These are phyloP conservation scores for Sebastes trivittatus DNA, from an alignment of 2,797 vertebrate species.

Conservation along the genomic window DNA sequence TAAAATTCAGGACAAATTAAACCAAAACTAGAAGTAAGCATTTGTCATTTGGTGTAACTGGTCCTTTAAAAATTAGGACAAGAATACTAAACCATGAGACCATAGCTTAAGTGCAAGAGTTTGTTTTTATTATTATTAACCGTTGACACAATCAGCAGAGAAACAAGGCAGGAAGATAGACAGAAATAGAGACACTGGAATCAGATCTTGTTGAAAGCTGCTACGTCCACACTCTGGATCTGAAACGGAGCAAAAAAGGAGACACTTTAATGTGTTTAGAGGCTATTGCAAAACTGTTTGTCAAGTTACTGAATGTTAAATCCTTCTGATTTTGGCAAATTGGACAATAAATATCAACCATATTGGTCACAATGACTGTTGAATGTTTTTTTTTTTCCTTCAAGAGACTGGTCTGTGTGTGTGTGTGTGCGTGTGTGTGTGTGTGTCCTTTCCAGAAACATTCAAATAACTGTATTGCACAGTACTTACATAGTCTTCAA, in stretches of 20 bases:
- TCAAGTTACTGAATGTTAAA: background rate
- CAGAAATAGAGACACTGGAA: constrained; percentile 3
- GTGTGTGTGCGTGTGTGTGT: too few species aligned
- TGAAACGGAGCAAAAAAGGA: constrained; percentile 66
- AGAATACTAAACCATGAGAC: background rate
- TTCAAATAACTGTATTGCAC: background rate
- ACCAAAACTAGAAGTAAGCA: background rate
- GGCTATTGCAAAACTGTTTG: background rate
- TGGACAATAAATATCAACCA: background rate
- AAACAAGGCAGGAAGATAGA: constrained; percentile 39
- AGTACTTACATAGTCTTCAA: constrained; percentile 92
- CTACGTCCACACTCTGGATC: constrained; percentile 97
- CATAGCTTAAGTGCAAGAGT: constrained; percentile 60
- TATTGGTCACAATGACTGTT: background rate
- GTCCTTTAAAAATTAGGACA: background rate
- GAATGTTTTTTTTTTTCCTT: background rate
- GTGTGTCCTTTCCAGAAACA: background rate
- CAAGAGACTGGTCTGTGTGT: background rate
- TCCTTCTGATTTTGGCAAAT: background rate
- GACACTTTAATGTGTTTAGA: background rate
- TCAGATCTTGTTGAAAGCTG: constrained; percentile 99
- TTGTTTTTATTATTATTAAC: constrained; percentile 72
- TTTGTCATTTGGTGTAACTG: background rate
- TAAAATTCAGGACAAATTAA: background rate
- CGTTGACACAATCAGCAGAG: constrained; percentile 73